Evolutionary conservation across 2,113 vertebrate species (phyloP), one percentile per base, ranked within the genome.

Genomic region (Calonectris borealis): DNA sequence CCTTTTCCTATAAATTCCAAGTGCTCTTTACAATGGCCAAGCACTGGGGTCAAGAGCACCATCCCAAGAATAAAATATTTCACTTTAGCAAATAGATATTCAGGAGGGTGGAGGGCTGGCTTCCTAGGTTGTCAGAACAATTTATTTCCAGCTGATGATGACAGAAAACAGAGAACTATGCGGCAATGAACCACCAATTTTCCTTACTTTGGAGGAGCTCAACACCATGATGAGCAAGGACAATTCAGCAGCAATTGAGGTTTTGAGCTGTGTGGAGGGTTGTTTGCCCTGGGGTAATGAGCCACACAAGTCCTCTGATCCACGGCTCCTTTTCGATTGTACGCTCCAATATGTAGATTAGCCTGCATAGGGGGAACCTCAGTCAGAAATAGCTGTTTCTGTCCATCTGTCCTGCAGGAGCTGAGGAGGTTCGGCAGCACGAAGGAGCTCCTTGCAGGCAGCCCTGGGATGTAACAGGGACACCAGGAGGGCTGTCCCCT

Each of bases 241-340:
- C 7, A 86, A 36, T 0, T 4, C 6, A 26, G 68, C 42, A 77
- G 64, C 78, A 64, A 5, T 0, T 32, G 64, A 60, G 69, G 46
- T 46, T 82, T 57, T 42, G 76, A 79, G 62, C 22, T 40, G 48
- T 13, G 42, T 7, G 72, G 7, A 80, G 58, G 32, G 32, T 32
- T 60, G 48, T 1, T 48, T 51, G 44, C 49, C 64, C 40, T 0
- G n/a, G 78, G 64, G 19, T 32, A 17, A 54, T 13, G 0, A 34
- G 19, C 42, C 58, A 73, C 77, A 44, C 13, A 5, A 52, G 7
- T 11, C 32, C 44, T 51, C 58, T 76, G 51, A 18, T 21, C 31
- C 83, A 44, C 0, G 0, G 34, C 75, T 58, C 31, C 31, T 25
- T 16, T 36, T 9, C 60, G 25, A 6, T 3, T 9, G 0, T 8